phyloP scores from a whole-genome alignment of 2,113 vertebrate genomes.

The Macrotis lagotis region DNA sequence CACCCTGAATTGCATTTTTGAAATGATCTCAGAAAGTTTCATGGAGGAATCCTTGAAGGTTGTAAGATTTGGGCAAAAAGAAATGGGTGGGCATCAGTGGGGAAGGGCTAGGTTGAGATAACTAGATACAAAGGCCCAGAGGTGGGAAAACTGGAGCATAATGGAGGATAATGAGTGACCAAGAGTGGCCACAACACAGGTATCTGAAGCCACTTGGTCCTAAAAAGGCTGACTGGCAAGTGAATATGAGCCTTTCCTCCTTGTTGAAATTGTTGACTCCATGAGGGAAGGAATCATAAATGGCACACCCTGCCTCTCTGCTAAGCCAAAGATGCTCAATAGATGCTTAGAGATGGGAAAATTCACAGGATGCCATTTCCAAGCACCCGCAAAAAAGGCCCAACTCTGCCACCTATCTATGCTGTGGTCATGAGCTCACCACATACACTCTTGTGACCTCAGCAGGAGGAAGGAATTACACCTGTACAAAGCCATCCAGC shows the following conservation, averaged over 20 bases:
- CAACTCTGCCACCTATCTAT: not conserved
- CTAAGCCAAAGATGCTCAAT: not conserved
- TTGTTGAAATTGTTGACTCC: not conserved
- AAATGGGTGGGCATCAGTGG: not conserved
- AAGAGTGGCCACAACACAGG: not conserved
- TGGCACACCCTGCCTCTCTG: not conserved
- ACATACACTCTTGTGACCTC: not conserved
- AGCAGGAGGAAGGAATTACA: not conserved
- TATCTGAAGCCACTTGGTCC: not conserved
- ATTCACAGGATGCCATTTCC: not conserved
- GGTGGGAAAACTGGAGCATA: not conserved
- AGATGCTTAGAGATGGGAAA: not conserved
- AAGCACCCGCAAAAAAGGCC: not conserved
- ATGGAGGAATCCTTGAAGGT: not conserved
- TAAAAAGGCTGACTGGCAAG: not conserved
- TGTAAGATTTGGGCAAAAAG: not conserved
- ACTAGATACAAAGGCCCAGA: not conserved
- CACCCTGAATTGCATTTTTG: not conserved
- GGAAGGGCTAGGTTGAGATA: not conserved
- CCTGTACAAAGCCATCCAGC: not conserved
- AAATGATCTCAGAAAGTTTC: not conserved
- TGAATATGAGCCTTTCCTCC: not conserved
- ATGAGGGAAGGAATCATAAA: not conserved
- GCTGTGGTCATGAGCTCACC: not conserved
- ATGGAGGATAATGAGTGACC: not conserved